Percentiles rank a stretch among this genome's conserved stretches.
Conservation (phyloP, 1,140 invertebrate genomes). For the Olivierus martensii region DNA sequence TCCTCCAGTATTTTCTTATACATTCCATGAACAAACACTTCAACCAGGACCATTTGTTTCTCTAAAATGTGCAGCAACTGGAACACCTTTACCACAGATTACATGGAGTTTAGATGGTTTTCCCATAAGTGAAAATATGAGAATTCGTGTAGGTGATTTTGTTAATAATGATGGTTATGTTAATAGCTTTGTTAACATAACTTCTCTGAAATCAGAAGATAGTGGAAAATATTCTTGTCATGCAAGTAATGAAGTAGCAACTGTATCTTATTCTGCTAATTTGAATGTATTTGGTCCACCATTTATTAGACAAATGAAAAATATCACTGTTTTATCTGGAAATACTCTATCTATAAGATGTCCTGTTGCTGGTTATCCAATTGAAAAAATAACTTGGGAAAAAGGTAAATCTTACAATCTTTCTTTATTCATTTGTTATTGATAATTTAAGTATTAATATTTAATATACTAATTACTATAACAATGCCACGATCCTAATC, state of each 20-base stretch:
- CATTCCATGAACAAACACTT: constrained; percentile 39
- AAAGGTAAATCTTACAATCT: constrained; percentile 28
- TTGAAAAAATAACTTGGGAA: constrained; percentile 33
- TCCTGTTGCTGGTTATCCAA: constrained; percentile 23
- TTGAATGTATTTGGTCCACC: constrained; percentile 55
- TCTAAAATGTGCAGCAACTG: constrained; percentile 67
- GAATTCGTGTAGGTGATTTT: constrained; percentile 25
- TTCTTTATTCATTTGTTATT: neutral
- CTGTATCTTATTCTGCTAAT: constrained; percentile 50
- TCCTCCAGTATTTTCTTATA: constrained; percentile 21
- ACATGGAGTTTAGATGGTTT: constrained; percentile 35
- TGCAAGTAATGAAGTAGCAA: constrained; percentile 44
- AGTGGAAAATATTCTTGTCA: constrained; percentile 32
- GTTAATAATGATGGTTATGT: constrained; percentile 22
- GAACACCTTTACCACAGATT: constrained; percentile 54
- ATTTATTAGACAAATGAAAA: constrained; percentile 33
- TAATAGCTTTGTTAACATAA: constrained; percentile 34
- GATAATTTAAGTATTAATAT: too few relatives aligned
- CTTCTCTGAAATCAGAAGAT: constrained; percentile 27
- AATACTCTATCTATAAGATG: constrained; percentile 27
- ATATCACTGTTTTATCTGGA: constrained; percentile 33
- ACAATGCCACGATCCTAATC: too few relatives aligned
- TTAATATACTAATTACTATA: too few relatives aligned
- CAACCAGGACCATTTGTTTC: constrained; percentile 69
- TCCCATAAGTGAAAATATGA: constrained; percentile 24